Evolutionary conservation across 53 echinoderm and acorn worm species (phyloP).

Genomic region (Echinarachnius parma): DNA sequence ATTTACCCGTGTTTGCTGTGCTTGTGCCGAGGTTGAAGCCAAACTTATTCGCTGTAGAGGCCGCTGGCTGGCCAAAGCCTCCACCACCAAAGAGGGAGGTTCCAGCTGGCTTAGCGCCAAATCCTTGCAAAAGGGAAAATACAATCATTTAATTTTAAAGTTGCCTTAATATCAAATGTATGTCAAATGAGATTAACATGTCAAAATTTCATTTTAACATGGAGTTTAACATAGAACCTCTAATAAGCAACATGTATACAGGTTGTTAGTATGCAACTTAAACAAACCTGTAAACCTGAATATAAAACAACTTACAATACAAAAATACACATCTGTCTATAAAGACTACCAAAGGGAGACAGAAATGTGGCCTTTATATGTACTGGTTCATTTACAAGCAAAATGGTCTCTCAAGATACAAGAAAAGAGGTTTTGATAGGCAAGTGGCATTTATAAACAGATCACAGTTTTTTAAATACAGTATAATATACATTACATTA

Average conservation of each 20-base stretch:
- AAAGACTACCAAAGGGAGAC: not conserved
- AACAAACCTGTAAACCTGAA: too few species aligned
- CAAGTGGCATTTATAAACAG: not conserved
- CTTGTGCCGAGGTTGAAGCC: slow-evolving; percentile 44
- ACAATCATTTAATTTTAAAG: too few species aligned
- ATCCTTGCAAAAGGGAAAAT: not conserved
- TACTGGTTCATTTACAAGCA: not conserved
- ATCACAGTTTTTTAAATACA: not conserved
- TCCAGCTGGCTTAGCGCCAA: slow-evolving; percentile 34
- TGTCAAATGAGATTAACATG: too few species aligned
- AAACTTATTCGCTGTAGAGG: slow-evolving; percentile 40
- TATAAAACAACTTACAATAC: too few species aligned
- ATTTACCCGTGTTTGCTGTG: slow-evolving; percentile 34
- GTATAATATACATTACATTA: not conserved
- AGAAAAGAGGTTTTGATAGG: too few species aligned
- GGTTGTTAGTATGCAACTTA: too few species aligned
- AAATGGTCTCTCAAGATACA: too few species aligned
- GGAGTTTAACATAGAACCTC: too few species aligned
- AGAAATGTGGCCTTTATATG: not conserved
- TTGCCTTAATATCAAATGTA: too few species aligned
- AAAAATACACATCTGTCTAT: not conserved
- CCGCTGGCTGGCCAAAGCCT: slow-evolving; percentile 41
- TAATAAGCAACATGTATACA: too few species aligned
- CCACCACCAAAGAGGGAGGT: slow-evolving; percentile 23
- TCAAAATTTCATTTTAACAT: too few species aligned